A percentile compares a stretch with the other conserved stretches of the same genome.
Conservation (phyloP, 2,888 invertebrate species). For the Dolomedes plantarius region DNA sequence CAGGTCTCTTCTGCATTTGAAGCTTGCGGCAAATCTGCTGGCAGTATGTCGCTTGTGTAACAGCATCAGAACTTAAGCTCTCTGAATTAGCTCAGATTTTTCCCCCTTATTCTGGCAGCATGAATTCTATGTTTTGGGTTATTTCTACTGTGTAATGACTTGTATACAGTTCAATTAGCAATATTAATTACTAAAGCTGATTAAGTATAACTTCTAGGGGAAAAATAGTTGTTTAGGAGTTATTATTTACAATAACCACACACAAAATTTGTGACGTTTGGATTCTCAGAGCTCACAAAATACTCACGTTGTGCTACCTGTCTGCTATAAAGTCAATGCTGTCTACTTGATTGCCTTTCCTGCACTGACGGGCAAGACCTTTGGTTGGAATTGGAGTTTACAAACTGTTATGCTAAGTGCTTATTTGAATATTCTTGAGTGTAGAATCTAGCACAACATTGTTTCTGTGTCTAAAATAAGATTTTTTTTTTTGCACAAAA, state of each 20-base stretch:
- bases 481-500: conserved; percentile 1
- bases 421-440: conserved; percentile 33
- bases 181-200: background rate
- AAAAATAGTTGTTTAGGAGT: background rate
- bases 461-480: conserved; percentile 6
- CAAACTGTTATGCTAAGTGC: conserved; percentile 46
- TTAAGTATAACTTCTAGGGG: background rate
- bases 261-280: background rate
- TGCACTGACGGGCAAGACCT: conserved; percentile 12
- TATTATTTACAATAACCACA: background rate
- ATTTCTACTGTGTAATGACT: background rate
- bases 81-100: conserved; percentile 42
- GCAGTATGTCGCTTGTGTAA: conserved; percentile 61
- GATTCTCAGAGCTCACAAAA: background rate
- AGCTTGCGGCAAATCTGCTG: conserved; percentile 68
- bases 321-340: conserved; percentile 9
- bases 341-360: background rate
- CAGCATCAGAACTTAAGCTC: conserved; percentile 41
- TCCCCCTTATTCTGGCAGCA: conserved; percentile 37
- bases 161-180: background rate
- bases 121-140: background rate
- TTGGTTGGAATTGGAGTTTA: conserved; percentile 35
- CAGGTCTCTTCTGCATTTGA: conserved; percentile 53
- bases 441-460: conserved; percentile 19
- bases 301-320: conserved; percentile 8